Percentiles rank a stretch among this genome's conserved stretches.
phyloP scores from a whole-genome alignment of 2,888 invertebrate genomes.

The Nemotelus nigrinus region DNA sequence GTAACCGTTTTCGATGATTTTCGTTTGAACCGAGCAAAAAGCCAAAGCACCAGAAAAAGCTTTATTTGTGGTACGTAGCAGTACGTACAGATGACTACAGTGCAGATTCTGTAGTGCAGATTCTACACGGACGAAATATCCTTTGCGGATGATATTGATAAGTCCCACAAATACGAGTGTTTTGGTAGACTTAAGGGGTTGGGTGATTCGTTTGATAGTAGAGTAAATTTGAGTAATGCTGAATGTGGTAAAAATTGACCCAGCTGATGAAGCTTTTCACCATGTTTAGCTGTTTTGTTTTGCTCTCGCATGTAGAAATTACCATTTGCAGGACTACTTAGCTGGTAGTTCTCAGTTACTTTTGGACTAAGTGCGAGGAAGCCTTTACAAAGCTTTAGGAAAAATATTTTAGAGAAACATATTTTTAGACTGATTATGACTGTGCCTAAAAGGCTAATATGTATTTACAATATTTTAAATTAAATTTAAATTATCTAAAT shows the following conservation, averaged over 20 bases:
- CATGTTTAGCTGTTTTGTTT: not conserved
- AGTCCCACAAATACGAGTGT: slow-evolving; percentile 3
- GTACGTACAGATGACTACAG: not conserved
- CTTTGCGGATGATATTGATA: not conserved
- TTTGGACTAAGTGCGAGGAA: no score
- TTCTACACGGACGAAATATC: slow-evolving; percentile 19
- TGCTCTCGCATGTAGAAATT: no score
- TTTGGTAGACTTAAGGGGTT: not conserved
- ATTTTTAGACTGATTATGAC: no score
- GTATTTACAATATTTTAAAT: no score
- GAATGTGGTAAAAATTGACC: not conserved
- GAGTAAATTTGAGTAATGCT: no score
- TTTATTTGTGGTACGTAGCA: not conserved
- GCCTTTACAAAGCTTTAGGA: no score
- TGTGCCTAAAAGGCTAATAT: no score
- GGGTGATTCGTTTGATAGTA: no score
- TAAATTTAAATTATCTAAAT: no score
- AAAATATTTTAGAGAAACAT: no score
- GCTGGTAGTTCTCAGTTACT: no score
- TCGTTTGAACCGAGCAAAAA: slow-evolving; percentile 28
- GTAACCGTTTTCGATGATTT: slow-evolving; percentile 33
- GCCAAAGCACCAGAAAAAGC: slow-evolving; percentile 30
- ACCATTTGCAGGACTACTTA: no score
- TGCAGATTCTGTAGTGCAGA: not conserved
- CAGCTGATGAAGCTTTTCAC: slow-evolving; percentile 29